phyloP scores from a whole-genome alignment of 2,113 vertebrate genomes.

The Pachypanchax playfairii region DNA sequence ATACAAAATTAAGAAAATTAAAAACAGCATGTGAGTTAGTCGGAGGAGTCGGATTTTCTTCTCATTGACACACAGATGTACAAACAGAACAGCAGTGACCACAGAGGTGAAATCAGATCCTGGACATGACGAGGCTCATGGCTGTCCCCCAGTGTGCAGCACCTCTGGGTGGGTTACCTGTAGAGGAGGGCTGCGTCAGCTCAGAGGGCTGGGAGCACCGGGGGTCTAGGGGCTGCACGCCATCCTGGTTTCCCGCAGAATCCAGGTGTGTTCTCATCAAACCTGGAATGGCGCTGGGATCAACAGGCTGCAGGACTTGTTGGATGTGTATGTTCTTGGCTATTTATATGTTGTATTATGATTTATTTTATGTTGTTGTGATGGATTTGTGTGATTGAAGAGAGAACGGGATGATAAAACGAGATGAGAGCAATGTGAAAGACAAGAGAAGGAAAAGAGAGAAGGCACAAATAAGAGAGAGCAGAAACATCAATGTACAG shows the following conservation, averaged over 20 bases:
- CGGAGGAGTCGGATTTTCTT: slow-evolving; percentile 22
- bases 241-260: slow-evolving; percentile 82
- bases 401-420: slow-evolving; percentile 12
- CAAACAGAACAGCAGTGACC: slow-evolving; percentile 50
- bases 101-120: slow-evolving; percentile 35
- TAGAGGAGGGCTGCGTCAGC: slow-evolving; percentile 75
- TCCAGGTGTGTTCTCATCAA: slow-evolving; percentile 80
- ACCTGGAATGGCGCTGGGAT: slow-evolving; percentile 85
- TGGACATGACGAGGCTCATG: slow-evolving; percentile 16
- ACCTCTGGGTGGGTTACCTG: slow-evolving; percentile 87
- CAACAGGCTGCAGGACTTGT: slow-evolving; percentile 83
- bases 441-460: neutral
- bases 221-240: slow-evolving; percentile 73
- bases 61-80: slow-evolving; percentile 25
- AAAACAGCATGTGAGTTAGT: slow-evolving; percentile 53
- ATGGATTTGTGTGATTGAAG: slow-evolving; percentile 26
- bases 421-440: slow-evolving; percentile 18
- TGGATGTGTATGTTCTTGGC: slow-evolving; percentile 87
- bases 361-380: slow-evolving; percentile 29
- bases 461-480: slow-evolving; percentile 38
- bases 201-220: slow-evolving; percentile 77
- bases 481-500: slow-evolving; percentile 45
- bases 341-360: slow-evolving; percentile 54
- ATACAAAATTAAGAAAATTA: slow-evolving; percentile 40
- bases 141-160: slow-evolving; percentile 24